These are phyloP conservation scores for Crax fasciolata DNA, from an alignment of 2,797 vertebrate genomes.

Conservation along the genomic window DNA sequence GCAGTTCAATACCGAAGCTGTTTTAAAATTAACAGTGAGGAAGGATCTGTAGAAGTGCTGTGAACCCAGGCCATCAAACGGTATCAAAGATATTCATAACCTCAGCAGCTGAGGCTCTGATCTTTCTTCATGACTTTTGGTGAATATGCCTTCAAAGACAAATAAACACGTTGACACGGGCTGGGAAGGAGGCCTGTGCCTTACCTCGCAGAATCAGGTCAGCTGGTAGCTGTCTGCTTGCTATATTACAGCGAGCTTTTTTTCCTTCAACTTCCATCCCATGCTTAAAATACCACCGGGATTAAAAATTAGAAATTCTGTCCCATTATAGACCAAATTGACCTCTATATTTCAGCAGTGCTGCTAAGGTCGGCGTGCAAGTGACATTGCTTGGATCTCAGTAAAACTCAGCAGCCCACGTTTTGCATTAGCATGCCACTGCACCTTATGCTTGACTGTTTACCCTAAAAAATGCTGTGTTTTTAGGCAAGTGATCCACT, in stretches of 20 bases:
- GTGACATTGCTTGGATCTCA: slow-evolving; percentile 29
- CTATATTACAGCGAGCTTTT: slow-evolving; percentile 28
- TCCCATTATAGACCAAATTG: slow-evolving; percentile 51
- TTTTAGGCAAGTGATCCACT: background rate
- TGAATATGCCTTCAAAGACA: background rate
- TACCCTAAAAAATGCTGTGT: rapidly evolving
- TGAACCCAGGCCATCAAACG: background rate
- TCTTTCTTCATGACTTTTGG: background rate
- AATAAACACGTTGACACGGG: rapidly evolving
- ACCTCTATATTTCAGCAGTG: slow-evolving; percentile 57
- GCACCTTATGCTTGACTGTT: background rate
- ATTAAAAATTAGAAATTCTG: slow-evolving; percentile 66
- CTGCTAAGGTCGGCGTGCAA: background rate
- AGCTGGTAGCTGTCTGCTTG: background rate
- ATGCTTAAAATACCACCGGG: slow-evolving; percentile 40
- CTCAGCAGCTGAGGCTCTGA: background rate
- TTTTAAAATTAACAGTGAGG: background rate
- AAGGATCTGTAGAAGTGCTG: background rate
- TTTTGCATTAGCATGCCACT: background rate
- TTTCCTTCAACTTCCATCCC: background rate
- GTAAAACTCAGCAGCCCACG: background rate
- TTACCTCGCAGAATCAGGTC: slow-evolving; percentile 48
- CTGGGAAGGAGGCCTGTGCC: background rate
- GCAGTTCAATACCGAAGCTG: background rate
- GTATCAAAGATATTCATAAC: background rate